These are phyloP conservation scores for Tragopan temminckii DNA, from an alignment of 2,797 vertebrate species.

Conservation along the genomic window DNA sequence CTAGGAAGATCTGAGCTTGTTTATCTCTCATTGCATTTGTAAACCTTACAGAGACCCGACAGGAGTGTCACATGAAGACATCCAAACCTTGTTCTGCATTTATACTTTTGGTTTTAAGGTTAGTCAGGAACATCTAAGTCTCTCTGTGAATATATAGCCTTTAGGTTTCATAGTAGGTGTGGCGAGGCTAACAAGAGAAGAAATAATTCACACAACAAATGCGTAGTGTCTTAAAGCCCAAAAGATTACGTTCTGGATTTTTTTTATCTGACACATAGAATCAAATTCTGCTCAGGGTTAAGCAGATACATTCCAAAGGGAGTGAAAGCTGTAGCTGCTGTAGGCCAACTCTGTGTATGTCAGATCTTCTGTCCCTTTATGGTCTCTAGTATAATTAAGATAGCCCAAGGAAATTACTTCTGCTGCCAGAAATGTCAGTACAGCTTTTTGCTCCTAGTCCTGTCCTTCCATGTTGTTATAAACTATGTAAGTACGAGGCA, in stretches of 20 bases:
- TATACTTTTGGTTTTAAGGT: background rate
- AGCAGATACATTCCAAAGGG: background rate
- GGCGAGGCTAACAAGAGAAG: background rate
- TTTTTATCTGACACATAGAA: background rate
- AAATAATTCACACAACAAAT: background rate
- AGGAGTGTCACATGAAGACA: background rate
- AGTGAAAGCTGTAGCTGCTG: background rate
- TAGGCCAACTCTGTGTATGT: background rate
- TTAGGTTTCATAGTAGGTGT: background rate
- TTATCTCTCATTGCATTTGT: background rate
- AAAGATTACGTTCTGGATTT: background rate
- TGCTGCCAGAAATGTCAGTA: conserved; percentile 31
- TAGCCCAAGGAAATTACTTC: conserved; percentile 17
- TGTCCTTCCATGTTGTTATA: background rate
- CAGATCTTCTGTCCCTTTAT: conserved; percentile 21
- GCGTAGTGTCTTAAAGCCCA: background rate
- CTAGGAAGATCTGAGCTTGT: background rate
- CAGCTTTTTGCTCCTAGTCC: background rate
- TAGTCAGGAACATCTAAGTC: background rate
- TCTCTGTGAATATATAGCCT: background rate
- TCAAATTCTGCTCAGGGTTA: conserved; percentile 22
- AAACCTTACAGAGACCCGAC: background rate
- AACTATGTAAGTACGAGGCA: background rate
- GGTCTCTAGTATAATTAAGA: conserved; percentile 21
- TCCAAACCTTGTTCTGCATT: conserved; percentile 9